A percentile compares a stretch with the other conserved stretches of the same genome.
Evolutionary conservation across 2,797 vertebrate species (phyloP).

Genomic region (Pithecia hirsuta): DNA sequence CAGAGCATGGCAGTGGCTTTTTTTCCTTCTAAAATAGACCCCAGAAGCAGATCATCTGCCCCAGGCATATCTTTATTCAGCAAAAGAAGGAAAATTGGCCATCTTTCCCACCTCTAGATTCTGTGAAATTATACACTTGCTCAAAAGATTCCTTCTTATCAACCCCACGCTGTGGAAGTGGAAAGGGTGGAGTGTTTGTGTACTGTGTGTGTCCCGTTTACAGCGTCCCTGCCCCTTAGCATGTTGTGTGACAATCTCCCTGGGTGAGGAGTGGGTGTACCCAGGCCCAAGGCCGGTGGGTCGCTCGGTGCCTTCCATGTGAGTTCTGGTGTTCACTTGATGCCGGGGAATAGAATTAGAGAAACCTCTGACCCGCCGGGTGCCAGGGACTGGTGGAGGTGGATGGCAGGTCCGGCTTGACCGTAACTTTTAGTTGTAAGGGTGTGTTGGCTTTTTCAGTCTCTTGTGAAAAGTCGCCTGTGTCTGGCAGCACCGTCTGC

Average conservation of each 20-base stretch:
- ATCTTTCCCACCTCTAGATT: too few relatives aligned
- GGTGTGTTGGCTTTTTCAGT: background rate
- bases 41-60: background rate
- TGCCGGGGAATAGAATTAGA: background rate
- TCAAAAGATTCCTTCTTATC: background rate
- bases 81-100: background rate
- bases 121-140: background rate
- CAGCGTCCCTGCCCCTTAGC: background rate
- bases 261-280: background rate
- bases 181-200: background rate
- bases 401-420: fast-evolving
- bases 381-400: fast-evolving
- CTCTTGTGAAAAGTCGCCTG: background rate
- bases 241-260: background rate
- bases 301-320: background rate
- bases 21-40: background rate
- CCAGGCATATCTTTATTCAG: fast-evolving
- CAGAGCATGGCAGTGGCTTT: background rate
- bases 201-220: background rate
- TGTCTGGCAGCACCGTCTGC: background rate
- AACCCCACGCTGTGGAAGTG: fast-evolving
- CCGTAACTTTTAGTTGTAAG: background rate
- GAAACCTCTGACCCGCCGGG: background rate
- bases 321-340: background rate
- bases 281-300: too few relatives aligned